phyloP scores from a whole-genome alignment of 2,797 vertebrate genomes.

The Clamator glandarius region DNA sequence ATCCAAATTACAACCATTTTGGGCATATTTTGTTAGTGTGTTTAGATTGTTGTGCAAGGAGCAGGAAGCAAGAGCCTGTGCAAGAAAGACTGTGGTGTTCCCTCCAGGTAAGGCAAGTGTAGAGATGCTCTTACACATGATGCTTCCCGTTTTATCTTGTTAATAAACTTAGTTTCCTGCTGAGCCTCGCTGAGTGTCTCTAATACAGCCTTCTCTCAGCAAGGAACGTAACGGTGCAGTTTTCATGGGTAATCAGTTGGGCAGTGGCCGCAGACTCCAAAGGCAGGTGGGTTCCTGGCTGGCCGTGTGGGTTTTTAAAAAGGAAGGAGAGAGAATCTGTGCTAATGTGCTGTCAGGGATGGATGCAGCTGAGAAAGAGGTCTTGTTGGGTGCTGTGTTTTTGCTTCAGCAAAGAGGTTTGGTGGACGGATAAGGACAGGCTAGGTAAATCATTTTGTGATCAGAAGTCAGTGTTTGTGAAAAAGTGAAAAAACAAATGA shows the following conservation, averaged over 20 bases:
- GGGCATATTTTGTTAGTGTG: not conserved
- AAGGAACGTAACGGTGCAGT: not conserved
- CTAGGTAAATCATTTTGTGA: accelerated
- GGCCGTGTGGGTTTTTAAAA: not conserved
- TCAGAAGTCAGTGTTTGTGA: not conserved
- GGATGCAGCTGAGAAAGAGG: accelerated
- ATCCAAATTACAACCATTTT: not conserved
- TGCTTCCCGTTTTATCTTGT: conserved; percentile 16
- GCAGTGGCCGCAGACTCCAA: accelerated
- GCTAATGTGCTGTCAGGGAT: not conserved
- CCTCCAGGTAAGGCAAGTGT: not conserved
- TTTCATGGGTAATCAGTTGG: not conserved
- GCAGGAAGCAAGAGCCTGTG: not conserved
- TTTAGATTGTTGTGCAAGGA: not conserved
- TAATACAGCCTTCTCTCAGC: not conserved
- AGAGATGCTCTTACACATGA: not conserved
- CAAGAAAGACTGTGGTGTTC: not conserved
- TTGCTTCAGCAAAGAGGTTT: not conserved
- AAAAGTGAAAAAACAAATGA: accelerated
- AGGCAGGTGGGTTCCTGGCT: not conserved
- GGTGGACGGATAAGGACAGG: not conserved
- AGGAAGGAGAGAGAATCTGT: not conserved
- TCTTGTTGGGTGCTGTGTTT: not conserved
- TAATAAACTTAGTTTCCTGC: conserved; percentile 31
- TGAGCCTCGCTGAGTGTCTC: not conserved